Evolutionary conservation across 2,113 vertebrate species (phyloP).

Genomic region (Podarcis muralis): DNA sequence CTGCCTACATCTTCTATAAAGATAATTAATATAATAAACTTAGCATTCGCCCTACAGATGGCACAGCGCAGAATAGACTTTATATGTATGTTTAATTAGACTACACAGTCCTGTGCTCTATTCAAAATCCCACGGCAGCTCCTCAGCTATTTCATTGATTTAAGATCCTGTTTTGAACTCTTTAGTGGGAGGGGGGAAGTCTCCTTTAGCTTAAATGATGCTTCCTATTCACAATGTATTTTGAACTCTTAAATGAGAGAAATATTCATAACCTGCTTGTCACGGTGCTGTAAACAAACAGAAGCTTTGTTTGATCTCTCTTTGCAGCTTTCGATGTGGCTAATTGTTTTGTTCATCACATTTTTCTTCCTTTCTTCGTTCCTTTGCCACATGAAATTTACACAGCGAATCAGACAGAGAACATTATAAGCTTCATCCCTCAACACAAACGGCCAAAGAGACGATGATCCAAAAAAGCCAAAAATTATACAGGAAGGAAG

Average conservation of each 20-base stretch:
- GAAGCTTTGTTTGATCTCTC: constrained; percentile 16
- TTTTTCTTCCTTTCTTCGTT: neutral
- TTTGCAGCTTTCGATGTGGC: constrained; percentile 16
- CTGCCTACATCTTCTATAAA: neutral
- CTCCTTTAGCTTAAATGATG: constrained; percentile 44
- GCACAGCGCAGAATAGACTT: neutral
- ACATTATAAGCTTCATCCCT: neutral
- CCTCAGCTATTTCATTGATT: neutral
- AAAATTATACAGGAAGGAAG: constrained; percentile 66
- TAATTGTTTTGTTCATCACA: neutral
- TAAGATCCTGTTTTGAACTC: constrained; percentile 23
- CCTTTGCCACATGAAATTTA: neutral
- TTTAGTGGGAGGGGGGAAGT: constrained; percentile 46
- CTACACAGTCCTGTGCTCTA: neutral
- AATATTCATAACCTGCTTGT: constrained; percentile 34
- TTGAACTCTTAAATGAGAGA: constrained; percentile 28
- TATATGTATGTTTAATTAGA: neutral
- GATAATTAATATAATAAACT: neutral
- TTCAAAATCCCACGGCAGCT: neutral
- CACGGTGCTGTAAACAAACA: constrained; percentile 10
- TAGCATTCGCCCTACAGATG: neutral
- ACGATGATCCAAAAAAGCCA: constrained; percentile 36
- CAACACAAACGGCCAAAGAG: constrained; percentile 28
- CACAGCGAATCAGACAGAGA: neutral
- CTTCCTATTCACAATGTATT: constrained; percentile 45